A percentile compares a stretch with the other conserved stretches of the same genome.
These are phyloP conservation scores for Mus spretus DNA, from an alignment of 2,797 vertebrate species.

Conservation along the genomic window DNA sequence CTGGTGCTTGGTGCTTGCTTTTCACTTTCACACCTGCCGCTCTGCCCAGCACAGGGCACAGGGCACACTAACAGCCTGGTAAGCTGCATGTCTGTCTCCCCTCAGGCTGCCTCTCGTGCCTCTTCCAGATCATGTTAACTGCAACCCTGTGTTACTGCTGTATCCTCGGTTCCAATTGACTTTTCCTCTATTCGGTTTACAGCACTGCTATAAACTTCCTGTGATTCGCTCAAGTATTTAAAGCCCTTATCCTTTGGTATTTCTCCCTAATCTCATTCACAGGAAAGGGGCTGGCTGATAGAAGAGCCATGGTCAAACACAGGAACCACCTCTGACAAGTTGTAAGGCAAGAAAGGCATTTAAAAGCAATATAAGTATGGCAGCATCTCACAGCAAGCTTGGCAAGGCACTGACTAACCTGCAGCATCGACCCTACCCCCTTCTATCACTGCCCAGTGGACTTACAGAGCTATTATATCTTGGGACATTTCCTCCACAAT, in stretches of 20 bases:
- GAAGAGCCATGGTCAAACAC: not conserved
- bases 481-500: not conserved
- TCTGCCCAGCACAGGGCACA: not conserved
- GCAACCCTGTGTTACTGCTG: not conserved
- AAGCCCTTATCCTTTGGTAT: not conserved
- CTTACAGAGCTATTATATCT: not conserved
- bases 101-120: not conserved
- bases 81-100: not conserved
- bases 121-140: not conserved
- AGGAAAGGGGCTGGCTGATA: not conserved
- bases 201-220: not conserved
- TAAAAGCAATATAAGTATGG: not conserved
- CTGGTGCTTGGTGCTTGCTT: not conserved
- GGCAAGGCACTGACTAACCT: not conserved
- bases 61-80: not conserved
- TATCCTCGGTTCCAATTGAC: not conserved
- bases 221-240: not conserved
- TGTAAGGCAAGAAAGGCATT: not conserved
- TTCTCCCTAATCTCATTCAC: not conserved
- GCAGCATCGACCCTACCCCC: not conserved
- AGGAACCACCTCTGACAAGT: not conserved
- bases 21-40: not conserved
- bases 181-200: constrained; percentile 17
- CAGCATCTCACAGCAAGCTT: not conserved
- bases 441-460: not conserved